These are phyloP conservation scores for Amblyopsis hoosieri DNA, from an alignment of 2,797 vertebrate species.

Conservation along the genomic window DNA sequence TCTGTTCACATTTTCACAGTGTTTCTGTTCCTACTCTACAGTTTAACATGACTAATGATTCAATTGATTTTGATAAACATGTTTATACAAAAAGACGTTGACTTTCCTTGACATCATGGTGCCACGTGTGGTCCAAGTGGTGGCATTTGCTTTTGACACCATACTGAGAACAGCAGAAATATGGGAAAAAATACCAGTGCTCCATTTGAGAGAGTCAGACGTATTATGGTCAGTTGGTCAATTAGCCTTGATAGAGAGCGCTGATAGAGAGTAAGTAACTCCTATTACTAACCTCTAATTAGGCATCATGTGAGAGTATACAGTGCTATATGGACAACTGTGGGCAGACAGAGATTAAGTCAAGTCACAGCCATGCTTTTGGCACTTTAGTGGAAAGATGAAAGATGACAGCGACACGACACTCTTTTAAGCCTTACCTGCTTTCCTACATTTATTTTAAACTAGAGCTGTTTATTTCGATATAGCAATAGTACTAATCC, in stretches of 20 bases:
- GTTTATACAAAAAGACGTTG: no score
- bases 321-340: conserved; percentile 43
- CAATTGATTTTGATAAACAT: no score
- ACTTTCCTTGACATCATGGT: no score
- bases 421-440: conserved; percentile 29
- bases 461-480: conserved; percentile 2
- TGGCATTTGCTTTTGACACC: neutral
- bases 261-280: conserved; percentile 45
- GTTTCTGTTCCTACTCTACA: no score
- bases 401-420: conserved; percentile 56
- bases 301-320: conserved; percentile 52
- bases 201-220: neutral
- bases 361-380: conserved; percentile 48
- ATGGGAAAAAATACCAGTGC: neutral
- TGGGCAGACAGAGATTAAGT: conserved; percentile 56
- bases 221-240: conserved; percentile 14
- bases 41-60: no score
- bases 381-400: conserved; percentile 61
- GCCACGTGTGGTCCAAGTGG: no score
- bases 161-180: neutral
- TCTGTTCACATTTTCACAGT: no score
- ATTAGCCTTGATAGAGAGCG: conserved; percentile 10
- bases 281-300: conserved; percentile 50
- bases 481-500: conserved; percentile 1
- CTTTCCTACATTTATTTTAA: conserved; percentile 34